Conservation (phyloP, 2,888 invertebrate species). For the Xestia rhomboidea region DNA sequence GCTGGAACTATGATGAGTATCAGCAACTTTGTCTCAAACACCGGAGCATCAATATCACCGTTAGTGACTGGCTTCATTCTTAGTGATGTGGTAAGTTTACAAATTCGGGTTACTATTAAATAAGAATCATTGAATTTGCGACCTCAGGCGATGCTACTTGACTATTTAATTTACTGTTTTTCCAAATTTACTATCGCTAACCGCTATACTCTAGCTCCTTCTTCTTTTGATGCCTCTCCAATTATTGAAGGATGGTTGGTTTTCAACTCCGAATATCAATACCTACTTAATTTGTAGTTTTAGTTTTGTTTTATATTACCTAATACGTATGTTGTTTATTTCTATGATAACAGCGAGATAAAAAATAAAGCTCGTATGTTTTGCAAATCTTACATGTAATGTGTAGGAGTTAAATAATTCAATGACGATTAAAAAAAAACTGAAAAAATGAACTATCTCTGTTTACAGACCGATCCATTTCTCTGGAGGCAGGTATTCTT, state of each 20-base stretch:
- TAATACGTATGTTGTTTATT: not conserved
- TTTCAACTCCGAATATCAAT: not conserved
- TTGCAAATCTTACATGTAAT: not conserved
- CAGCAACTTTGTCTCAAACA: slow-evolving; percentile 94
- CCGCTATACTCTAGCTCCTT: no score
- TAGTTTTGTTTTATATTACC: not conserved
- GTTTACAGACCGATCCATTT: slow-evolving; percentile 90
- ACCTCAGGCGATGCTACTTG: not conserved
- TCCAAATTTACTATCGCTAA: not conserved
- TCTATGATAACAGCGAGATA: not conserved
- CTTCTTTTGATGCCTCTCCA: not conserved
- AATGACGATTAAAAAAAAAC: not conserved
- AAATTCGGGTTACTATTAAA: not conserved
- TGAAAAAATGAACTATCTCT: not conserved
- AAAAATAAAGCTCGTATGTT: not conserved
- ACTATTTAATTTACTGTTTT: not conserved
- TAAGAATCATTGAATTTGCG: not conserved
- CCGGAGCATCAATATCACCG: slow-evolving; percentile 93
- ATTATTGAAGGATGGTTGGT: not conserved
- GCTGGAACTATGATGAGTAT: slow-evolving; percentile 96
- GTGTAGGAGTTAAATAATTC: not conserved
- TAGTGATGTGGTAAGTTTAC: slow-evolving; percentile 91
- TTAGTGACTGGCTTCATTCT: slow-evolving; percentile 93
- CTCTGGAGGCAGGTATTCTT: slow-evolving; percentile 94
- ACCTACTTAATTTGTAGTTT: not conserved